Base-by-base conservation (phyloP, 1,140 invertebrate genomes). In the Cydia fagiglandana region DNA sequence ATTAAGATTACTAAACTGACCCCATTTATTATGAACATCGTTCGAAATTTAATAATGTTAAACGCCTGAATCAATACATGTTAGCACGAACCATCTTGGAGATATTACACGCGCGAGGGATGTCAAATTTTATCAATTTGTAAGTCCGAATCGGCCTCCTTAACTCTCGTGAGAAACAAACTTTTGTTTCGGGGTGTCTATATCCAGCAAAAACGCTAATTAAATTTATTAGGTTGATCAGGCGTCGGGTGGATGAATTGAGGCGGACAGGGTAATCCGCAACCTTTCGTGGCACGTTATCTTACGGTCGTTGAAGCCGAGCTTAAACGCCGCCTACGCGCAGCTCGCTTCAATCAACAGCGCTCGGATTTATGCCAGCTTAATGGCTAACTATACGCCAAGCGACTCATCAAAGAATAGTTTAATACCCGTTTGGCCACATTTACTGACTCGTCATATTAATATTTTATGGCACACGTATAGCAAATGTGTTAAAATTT, bases 291-390 rank as follows among this genome's bases (percentile, higher is more conserved):
- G 66, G 30, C 30, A 70, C 34, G 34, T 70, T 45, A 41, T 70
- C 66, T 70, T 70, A 41, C 38, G 66, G 30, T 41, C 34, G 66
- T 70, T 38, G 66, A 38, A 17, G 34, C 66, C 34, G 30, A 70
- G 30, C 34, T 45, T 38, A 70, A 70, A 34, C 30, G 30, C 66
- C 66, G 66, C 66, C 66, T 10, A 70, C 66, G n/a, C 66, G 30
- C 66, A 17, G 34, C 66, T 70, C 15, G 66, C n/a, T 70, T 70
- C 66, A 45, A 70, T 70, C 66, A 70, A 70, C 66, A 70, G 66
- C 15, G 34, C 66, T 34, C 15, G 66, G 66, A 17, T 70, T 41
- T 70, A 70, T 9, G 66, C 66, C 13, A 38, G n/a, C 66, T 70
- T 70, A 70, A 70, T 70, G 30, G 34, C 17, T 41, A 38, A 70